These are phyloP conservation scores for Latheticus oryzae DNA, from an alignment of 2,888 invertebrate species.

Conservation along the genomic window DNA sequence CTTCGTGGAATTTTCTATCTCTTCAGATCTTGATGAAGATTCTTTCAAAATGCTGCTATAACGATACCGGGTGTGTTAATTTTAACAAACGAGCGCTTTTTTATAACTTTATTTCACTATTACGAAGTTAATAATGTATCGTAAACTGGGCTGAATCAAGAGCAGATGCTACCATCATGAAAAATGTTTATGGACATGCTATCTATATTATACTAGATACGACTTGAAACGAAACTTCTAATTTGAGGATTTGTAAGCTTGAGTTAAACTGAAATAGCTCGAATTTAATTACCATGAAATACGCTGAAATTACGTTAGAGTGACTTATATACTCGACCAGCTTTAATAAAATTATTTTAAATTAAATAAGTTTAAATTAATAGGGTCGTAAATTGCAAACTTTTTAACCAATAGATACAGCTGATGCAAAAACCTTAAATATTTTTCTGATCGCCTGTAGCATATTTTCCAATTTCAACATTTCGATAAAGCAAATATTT, in stretches of 20 bases:
- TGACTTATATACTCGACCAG: conserved; percentile 15
- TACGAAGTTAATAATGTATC: not conserved
- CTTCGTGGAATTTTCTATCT: conserved; percentile 11
- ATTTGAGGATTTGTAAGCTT: conserved; percentile 7
- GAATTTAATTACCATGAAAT: conserved; percentile 32
- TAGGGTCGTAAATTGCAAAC: too few species aligned
- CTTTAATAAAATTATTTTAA: conserved; percentile 27
- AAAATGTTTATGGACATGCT: conserved; percentile 7
- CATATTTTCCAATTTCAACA: too few species aligned
- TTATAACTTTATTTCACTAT: conserved; percentile 19
- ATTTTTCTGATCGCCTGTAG: too few species aligned
- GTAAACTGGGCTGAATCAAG: conserved; percentile 7
- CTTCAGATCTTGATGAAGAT: conserved; percentile 8
- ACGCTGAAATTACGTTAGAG: conserved; percentile 18
- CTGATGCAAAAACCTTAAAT: too few species aligned
- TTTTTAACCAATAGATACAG: too few species aligned
- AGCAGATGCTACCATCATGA: conserved; percentile 7
- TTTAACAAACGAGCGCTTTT: conserved; percentile 4
- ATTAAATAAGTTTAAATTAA: conserved; percentile 27
- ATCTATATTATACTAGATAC: conserved; percentile 6
- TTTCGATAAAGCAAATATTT: too few species aligned
- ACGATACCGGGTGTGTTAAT: conserved; percentile 8
- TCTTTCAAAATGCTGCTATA: conserved; percentile 3
- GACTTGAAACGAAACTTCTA: conserved; percentile 19
- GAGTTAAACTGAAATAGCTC: conserved; percentile 26